Evolutionary conservation across 2,888 invertebrate genomes (phyloP).

Genomic region (Brachypterus glaber): DNA sequence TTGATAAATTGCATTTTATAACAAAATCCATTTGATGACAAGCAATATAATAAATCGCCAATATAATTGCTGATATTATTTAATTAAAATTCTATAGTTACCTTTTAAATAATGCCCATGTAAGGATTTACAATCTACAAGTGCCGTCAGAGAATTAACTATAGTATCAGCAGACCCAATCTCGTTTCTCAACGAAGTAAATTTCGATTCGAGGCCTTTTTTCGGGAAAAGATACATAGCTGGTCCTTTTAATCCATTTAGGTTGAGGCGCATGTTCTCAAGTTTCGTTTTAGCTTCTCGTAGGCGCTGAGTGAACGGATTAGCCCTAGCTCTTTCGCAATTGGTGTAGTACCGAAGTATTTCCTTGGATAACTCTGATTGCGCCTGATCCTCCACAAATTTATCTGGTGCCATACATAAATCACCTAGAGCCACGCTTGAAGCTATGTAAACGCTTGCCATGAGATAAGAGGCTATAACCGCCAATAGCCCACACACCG

Average conservation of each 20-base stretch:
- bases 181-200: conserved; percentile 68
- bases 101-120: conserved; percentile 71
- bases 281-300: conserved; percentile 52
- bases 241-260: conserved; percentile 43
- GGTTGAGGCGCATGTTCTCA: conserved; percentile 43
- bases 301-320: conserved; percentile 72
- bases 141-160: conserved; percentile 55
- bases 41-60: too few species aligned
- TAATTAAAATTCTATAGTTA: too few species aligned
- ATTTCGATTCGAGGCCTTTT: conserved; percentile 56
- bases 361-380: conserved; percentile 35
- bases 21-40: too few species aligned
- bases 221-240: conserved; percentile 45
- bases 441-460: conserved; percentile 76
- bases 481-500: conserved; percentile 76
- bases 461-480: conserved; percentile 84
- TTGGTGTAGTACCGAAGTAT: conserved; percentile 54
- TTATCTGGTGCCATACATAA: conserved; percentile 60
- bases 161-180: conserved; percentile 68
- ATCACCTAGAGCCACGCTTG: conserved; percentile 69
- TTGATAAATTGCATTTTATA: too few species aligned
- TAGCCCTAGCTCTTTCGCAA: conserved; percentile 70
- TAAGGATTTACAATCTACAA: conserved; percentile 75
- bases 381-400: conserved; percentile 36
- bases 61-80: too few species aligned